Base-by-base conservation (phyloP, 2,113 vertebrate species). In the Conger conger region DNA sequence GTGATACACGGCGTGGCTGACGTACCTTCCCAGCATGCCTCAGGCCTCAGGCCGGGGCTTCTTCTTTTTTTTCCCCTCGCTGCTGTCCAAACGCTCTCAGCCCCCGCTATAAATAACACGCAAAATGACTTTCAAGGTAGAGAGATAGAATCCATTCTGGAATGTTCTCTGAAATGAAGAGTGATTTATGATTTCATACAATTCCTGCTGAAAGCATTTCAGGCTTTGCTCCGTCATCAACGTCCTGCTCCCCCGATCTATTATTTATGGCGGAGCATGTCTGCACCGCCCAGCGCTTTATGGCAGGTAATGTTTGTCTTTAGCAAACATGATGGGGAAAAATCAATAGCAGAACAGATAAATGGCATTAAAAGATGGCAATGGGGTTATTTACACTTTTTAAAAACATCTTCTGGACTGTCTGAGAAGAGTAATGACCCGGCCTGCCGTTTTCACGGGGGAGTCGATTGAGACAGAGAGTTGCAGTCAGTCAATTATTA, bases 61-160 rank as follows among this genome's bases (percentile, higher is more conserved):
- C 94, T 94, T 95, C 93, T 93, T 93, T 93, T 93, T 94, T 94
- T 94, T 95, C 93, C 93, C 93, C 93, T 93, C 91, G 87, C 85
- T 94, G 93, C 90, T 93, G 89, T 82, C 80, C 83, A 81, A 84
- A 45, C 36, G 79, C 94, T 93, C 93, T 94, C 92, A 94, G 86
- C 82, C 90, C 90, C 76, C 91, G 94, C 96, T 95, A 96, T 96
- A 96, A 96, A 96, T 97, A 96, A 96, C 94, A 91, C 89, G 90
- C 94, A 92, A 94, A 96, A 96, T 96, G 94, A 96, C 94, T 96
- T 96, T 95, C 94, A 96, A 96, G 95, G 95, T 95, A 92, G 93
- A 96, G 95, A 94, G 93, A 94, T 93, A 92, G 94, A 94, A 94
- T 95, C 94, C 89, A 94, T 96, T 96, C 94, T 96, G 94, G 95